phyloP scores from a whole-genome alignment of 2,888 invertebrate species.

The Colostygia pectinataria region DNA sequence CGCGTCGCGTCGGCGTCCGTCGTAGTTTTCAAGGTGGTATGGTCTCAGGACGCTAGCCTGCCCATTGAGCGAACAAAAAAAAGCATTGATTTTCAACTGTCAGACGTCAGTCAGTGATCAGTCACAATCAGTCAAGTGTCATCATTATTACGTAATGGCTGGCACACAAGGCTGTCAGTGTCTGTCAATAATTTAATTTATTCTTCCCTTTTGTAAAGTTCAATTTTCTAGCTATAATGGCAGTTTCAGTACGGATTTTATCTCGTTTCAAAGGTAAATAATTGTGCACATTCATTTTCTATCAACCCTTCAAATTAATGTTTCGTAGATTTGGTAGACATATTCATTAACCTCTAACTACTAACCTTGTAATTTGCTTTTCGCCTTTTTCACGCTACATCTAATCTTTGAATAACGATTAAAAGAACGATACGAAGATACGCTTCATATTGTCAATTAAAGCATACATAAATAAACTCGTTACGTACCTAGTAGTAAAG shows the following conservation, averaged over 20 bases:
- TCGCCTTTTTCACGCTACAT: slow-evolving; percentile 19
- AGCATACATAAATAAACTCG: slow-evolving; percentile 21
- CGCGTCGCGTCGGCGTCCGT: too few relatives aligned
- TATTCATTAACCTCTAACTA: slow-evolving; percentile 36
- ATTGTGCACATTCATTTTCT: not conserved
- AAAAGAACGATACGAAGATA: slow-evolving; percentile 4
- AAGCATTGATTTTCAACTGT: too few relatives aligned
- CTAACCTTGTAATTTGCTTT: slow-evolving; percentile 51
- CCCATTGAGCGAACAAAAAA: too few relatives aligned
- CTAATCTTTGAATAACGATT: slow-evolving; percentile 7
- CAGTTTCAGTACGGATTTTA: slow-evolving; percentile 83
- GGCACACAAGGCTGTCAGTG: slow-evolving; percentile 59
- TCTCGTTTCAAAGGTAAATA: slow-evolving; percentile 81
- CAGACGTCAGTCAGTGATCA: not conserved
- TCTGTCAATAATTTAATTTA: slow-evolving; percentile 56
- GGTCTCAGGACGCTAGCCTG: too few relatives aligned
- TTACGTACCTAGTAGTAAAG: slow-evolving; percentile 48
- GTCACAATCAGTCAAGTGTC: slow-evolving; percentile 3
- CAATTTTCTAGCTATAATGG: slow-evolving; percentile 69
- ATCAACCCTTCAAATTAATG: not conserved
- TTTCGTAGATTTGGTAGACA: slow-evolving; percentile 18
- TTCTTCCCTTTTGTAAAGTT: slow-evolving; percentile 42
- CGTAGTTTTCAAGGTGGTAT: too few relatives aligned
- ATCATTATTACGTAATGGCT: slow-evolving; percentile 72
- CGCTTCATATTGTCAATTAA: slow-evolving; percentile 21